phyloP scores from a whole-genome alignment of 2,113 vertebrate species.

The Protobothrops mucrosquamatus region DNA sequence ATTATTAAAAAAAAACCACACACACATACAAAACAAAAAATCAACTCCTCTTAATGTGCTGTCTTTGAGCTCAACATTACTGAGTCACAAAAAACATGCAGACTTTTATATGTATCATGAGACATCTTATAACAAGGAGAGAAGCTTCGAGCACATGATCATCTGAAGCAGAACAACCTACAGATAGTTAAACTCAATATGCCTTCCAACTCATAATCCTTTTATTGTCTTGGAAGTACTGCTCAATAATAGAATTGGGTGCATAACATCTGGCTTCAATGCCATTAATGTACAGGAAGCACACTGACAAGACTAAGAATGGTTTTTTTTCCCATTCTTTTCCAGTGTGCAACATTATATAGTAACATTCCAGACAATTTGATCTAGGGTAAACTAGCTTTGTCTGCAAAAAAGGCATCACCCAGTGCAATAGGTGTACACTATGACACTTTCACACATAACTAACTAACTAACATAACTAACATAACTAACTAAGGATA shows the following conservation, averaged over 20 bases:
- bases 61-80: not conserved
- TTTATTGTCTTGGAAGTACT: not conserved
- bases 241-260: not conserved
- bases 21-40: not conserved
- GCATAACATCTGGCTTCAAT: not conserved
- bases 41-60: slow-evolving; percentile 5
- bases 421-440: not conserved
- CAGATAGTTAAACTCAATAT: not conserved
- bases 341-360: not conserved
- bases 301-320: not conserved
- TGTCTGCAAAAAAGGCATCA: not conserved
- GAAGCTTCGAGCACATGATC: not conserved
- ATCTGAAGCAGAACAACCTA: not conserved
- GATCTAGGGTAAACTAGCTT: not conserved
- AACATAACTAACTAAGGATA: not conserved
- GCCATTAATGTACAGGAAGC: not conserved
- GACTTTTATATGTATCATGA: not conserved
- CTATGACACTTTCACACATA: not conserved
- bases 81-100: not conserved
- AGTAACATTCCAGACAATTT: not conserved
- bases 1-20: not conserved
- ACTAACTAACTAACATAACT: too few relatives aligned
- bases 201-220: not conserved
- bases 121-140: not conserved
- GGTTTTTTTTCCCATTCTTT: not conserved